Base-by-base conservation (phyloP, 2,113 vertebrate species). In the Microcebus tavaratra region DNA sequence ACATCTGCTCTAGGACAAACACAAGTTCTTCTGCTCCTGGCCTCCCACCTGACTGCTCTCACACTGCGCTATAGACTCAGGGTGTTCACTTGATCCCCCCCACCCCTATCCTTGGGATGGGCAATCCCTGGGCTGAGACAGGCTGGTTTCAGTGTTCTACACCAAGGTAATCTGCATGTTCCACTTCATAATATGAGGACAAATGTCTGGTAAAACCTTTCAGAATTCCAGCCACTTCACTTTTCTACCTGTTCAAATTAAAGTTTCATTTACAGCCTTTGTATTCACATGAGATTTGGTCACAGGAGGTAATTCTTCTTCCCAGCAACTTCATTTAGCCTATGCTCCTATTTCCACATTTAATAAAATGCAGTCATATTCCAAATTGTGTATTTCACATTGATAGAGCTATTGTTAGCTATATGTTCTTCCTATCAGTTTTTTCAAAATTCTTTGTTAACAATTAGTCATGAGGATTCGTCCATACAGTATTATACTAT, bases 381-480 rank as follows among this genome's bases (percentile, higher is more conserved):
- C 29, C 14, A 94, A 94, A 76, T 59, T 95, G 57, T 88, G 78
- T 73, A 82, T 92, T 92, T 86, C 73, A 90, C 31, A 82, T 36
- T 85, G 59, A 96, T 88, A 96, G 70, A 88, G 25, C 65, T 78
- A 76, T 95, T 96, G 78, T 97, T 96, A 81, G 90, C 42, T 92
- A 78, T 92, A 81, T 78, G 31, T 88, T 90, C 48, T 75, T 85
- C 68, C 65, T 78, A 73, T 79, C 59, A 79, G 15, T 92, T 31
- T 96, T 90, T 90, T 90, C 50, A 94, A 97, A 95, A 39, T 67
- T 95, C 53, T 95, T 94, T 81, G 42, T 90, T 95, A 95, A 88
- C 11, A 36, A 70, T 87, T 76, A 96, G 14, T 97, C 67, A 79
- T 88, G 31, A 96, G 5, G 61, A n/a, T 81, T 96, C 72, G 91